Percentiles rank a stretch among this genome's conserved stretches.
Evolutionary conservation across 1,140 invertebrate genomes (phyloP).

Genomic region (Stenopsyche tienmushanensis): DNA sequence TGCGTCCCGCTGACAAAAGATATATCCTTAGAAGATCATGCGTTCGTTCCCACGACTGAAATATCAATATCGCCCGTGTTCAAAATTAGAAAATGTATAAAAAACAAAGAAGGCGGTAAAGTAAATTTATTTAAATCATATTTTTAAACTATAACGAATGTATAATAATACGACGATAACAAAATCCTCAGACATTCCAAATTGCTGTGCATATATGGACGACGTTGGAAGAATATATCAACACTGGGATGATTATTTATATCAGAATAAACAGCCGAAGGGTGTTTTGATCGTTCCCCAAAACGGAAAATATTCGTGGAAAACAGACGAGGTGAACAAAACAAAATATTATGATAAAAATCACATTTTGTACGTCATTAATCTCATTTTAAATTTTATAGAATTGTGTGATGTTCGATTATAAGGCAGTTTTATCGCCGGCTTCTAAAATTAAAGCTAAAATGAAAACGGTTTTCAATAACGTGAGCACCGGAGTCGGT

Average conservation of each 20-base stretch:
- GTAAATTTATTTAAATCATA: conserved; percentile 1
- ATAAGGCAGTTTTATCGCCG: conserved; percentile 25
- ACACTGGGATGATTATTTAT: conserved; percentile 26
- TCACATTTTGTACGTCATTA: not conserved
- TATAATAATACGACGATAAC: not conserved
- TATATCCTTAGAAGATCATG: not conserved
- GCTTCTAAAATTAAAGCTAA: conserved; percentile 6
- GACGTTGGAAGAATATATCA: conserved; percentile 30
- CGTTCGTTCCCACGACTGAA: conserved; percentile 8
- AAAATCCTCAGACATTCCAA: not conserved
- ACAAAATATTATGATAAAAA: not conserved
- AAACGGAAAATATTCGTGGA: conserved; percentile 23
- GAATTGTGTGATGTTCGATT: not conserved
- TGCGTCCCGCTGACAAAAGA: conserved; percentile 18
- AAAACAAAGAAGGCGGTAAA: conserved; percentile 6
- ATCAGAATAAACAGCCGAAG: conserved; percentile 30
- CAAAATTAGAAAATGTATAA: conserved; percentile 37
- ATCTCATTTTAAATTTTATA: conserved; percentile 1
- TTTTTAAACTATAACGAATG: not conserved
- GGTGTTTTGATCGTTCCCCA: conserved; percentile 29
- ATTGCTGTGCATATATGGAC: conserved; percentile 32
- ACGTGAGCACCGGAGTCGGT: conserved; percentile 5
- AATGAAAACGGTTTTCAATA: conserved; percentile 5
- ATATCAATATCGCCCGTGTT: conserved; percentile 26
- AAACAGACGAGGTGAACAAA: not conserved